Base-by-base conservation (phyloP, 2,888 invertebrate genomes). In the Pecten maximus region DNA sequence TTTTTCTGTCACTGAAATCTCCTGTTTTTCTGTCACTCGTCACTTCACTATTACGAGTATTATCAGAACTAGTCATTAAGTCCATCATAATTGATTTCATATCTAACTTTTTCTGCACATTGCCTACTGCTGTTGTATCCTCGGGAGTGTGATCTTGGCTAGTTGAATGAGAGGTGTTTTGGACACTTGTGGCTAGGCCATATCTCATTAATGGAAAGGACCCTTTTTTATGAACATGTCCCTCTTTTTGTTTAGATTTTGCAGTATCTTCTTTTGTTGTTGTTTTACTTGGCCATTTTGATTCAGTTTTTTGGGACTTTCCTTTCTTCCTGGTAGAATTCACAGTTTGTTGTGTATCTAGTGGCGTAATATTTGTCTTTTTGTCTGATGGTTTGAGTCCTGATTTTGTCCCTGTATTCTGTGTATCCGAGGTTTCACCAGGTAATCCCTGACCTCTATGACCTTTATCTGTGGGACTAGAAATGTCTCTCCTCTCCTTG, bases 151-250 rank as follows among this genome's bases (percentile, higher is more conserved):
- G 35, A 28, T 10, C 8, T 28, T 74, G 28, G 15, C 35, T 35
- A 28, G 74, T 1, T 35, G 28, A 12, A 2, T 74, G 28, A 74
- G 19, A 35, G 15, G 74, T 35, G 35, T 74, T 35, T 74, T 74
- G 28, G 35, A 74, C 74, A 74, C 74, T 74, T 74, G 74, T 74
- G 35, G 74, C 74, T 35, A 74, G 15, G 0, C 74, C 74, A 74
- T 74, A 74, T 15, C 74, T 74, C 28, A 74, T 28, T 2, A 74
- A 10, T 35, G 74, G 74, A 74, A 35, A 74, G 10, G 74, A 74
- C 6, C 74, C 74, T 74, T 74, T 74, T 12, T 74, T 74, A 10
- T 74, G 60, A 60, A n/a, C n/a, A n/a, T 60, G 74, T 74, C 74
- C 74, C 10, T 74, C 74, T 74, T 74, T 74, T 3, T 6, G 74